Evolutionary conservation across 1,140 invertebrate species (phyloP), one percentile per base, ranked within the genome.

Genomic region (Drosophila pachea): DNA sequence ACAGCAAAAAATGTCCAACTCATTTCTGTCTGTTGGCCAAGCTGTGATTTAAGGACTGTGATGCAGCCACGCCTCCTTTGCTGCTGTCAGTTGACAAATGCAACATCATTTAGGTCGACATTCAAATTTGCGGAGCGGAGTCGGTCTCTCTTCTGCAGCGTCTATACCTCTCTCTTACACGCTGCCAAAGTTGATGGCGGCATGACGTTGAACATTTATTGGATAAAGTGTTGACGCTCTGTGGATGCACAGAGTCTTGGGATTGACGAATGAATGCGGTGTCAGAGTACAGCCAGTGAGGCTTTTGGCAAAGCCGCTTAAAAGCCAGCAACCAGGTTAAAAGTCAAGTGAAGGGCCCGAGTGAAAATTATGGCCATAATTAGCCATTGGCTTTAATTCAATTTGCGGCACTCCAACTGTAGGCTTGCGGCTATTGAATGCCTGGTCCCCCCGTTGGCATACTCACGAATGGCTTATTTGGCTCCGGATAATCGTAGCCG

Each of bases 401-500:
- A 78, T 78, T 78, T 78, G 32, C 35, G 45, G 68, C 54, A 42
- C 48, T 61, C 55, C 54, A 43, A 14, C 9, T 29, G 53, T 5
- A 49, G 29, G 48, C 52, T 48, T 53, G 56, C 32, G 14, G 43
- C 55, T 35, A 32, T 45, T 59, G 16, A 22, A 36, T 22, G 36
- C 3, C 38, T 42, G 12, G 32, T 5, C n/a, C 33, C 33, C 33
- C 33, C 50, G 50, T 11, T 42, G 12, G 59, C 33, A 14, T 52
- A 84, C 79, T 81, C 47, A 88, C 84, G 54, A 89, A 86, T 76
- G 87, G 87, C 56, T 78, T 83, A 11, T 79, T 74, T 50, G 87
- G 87, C 32, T 77, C 78, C 47, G 81, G 70, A 48, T 89, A 89
- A 47, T 89, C 81, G 55, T 91, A 91, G 40, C 91, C 91, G 66